phyloP scores from a whole-genome alignment of 2,113 vertebrate species.

The Nanorana parkeri region DNA sequence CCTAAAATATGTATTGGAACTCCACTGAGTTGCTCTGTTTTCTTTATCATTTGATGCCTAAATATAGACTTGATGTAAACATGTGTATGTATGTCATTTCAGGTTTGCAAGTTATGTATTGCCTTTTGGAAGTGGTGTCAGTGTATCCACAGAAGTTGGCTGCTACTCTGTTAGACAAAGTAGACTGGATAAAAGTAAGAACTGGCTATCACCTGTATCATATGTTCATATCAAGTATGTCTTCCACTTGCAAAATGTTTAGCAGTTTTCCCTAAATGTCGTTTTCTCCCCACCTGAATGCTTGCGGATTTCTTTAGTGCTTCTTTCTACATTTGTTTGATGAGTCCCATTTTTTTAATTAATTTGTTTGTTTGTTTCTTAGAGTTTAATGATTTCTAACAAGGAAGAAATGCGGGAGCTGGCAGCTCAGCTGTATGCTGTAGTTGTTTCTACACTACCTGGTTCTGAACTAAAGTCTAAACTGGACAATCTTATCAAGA shows the following conservation, averaged over 20 bases:
- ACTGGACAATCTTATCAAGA: slow-evolving; percentile 90
- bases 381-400: slow-evolving; percentile 95
- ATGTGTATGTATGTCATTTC: slow-evolving; percentile 12
- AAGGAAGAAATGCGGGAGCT: slow-evolving; percentile 98
- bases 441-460: slow-evolving; percentile 89
- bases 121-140: slow-evolving; percentile 92
- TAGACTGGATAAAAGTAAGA: slow-evolving; percentile 96
- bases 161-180: slow-evolving; percentile 86
- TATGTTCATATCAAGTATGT: too few species aligned
- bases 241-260: too few species aligned
- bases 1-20: too few species aligned
- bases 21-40: not conserved
- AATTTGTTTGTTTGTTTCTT: too few species aligned
- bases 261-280: too few species aligned
- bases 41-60: not conserved
- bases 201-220: not conserved
- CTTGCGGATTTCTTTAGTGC: too few species aligned
- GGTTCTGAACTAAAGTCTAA: slow-evolving; percentile 86
- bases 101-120: slow-evolving; percentile 98
- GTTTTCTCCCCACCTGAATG: too few species aligned
- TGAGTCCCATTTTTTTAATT: slow-evolving; percentile 45
- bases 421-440: slow-evolving; percentile 91
- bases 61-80: not conserved
- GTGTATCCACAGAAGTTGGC: slow-evolving; percentile 92
- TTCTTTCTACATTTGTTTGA: not conserved